Evolutionary conservation across 1,140 invertebrate genomes (phyloP).

Genomic region (Drosophila sechellia): DNA sequence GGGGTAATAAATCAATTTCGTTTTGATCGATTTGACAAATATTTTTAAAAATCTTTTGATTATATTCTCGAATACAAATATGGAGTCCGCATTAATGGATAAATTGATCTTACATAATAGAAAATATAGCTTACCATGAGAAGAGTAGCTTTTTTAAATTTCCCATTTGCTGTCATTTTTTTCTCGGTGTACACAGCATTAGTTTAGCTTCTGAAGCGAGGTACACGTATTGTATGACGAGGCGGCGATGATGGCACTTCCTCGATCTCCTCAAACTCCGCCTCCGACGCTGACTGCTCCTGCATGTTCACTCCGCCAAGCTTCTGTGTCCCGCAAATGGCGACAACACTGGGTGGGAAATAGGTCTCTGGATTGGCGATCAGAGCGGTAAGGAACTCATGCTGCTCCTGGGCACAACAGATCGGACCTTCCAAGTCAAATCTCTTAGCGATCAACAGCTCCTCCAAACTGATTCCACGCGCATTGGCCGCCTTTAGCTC

Average conservation of each 20-base stretch:
- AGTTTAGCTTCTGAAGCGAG: conserved; percentile 18
- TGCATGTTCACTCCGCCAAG: background rate
- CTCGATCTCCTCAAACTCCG: conserved; percentile 28
- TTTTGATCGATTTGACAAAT: background rate
- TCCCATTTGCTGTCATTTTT: background rate
- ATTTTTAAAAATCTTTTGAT: background rate
- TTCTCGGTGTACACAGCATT: no score
- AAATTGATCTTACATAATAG: background rate
- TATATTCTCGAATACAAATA: background rate
- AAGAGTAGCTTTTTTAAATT: background rate
- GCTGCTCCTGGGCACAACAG: conserved; percentile 31
- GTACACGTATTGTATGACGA: conserved; percentile 11
- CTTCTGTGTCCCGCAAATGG: conserved; percentile 28
- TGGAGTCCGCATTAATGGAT: background rate
- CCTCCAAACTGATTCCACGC: conserved; percentile 16
- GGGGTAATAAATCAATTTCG: background rate
- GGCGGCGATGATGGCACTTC: conserved; percentile 57
- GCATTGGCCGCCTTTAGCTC: conserved; percentile 10
- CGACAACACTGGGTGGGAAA: conserved; percentile 49
- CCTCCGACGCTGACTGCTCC: conserved; percentile 12
- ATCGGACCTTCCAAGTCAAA: conserved; percentile 45
- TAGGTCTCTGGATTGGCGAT: conserved; percentile 51
- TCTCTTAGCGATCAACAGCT: conserved; percentile 26
- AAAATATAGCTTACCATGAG: no score
- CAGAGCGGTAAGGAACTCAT: conserved; percentile 46